Evolutionary conservation across 1,140 invertebrate genomes (phyloP).

Genomic region (Heliconius hermathena): DNA sequence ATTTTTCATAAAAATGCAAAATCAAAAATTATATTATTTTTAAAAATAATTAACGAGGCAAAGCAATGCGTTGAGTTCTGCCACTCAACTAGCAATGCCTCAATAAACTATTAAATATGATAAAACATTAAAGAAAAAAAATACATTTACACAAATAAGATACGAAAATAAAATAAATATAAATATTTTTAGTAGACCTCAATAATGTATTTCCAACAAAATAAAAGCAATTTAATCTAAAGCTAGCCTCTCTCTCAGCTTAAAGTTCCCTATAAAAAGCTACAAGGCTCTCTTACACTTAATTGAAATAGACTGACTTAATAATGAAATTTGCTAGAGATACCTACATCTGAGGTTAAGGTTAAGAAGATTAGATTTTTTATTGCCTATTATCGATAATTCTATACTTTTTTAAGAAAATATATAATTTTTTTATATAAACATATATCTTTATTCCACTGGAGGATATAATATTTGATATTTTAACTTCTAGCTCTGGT

Average conservation of each 20-base stretch:
- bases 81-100: no score
- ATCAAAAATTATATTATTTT: background rate
- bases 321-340: background rate
- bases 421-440: no score
- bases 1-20: background rate
- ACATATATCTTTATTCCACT: no score
- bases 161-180: background rate
- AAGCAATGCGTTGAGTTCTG: no score
- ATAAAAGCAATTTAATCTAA: background rate
- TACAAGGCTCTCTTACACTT: background rate
- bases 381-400: background rate
- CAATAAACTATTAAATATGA: no score
- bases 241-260: background rate
- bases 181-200: background rate
- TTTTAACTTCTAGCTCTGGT: no score
- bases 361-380: background rate
- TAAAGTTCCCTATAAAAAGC: background rate
- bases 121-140: no score
- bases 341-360: background rate
- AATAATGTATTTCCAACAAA: background rate
- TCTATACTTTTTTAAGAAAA: background rate
- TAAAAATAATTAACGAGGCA: no score
- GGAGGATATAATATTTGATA: no score
- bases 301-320: constrained; percentile 21
- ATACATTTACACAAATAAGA: no score